These are phyloP conservation scores for Philereme vetulata DNA, from an alignment of 2,888 invertebrate species.

Conservation along the genomic window DNA sequence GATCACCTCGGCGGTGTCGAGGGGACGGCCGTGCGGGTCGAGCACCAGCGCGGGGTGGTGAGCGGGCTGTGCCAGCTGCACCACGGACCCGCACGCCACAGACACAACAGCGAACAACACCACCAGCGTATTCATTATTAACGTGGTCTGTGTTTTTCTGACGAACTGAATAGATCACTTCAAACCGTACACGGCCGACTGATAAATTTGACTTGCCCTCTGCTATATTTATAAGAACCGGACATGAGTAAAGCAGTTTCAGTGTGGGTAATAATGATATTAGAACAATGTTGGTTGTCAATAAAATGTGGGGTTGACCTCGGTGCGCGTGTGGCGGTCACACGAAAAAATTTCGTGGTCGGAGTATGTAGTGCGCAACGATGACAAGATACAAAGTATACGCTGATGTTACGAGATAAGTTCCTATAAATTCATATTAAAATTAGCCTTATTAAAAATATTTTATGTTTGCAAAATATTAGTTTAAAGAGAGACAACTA, in stretches of 20 bases:
- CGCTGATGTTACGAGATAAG: neutral
- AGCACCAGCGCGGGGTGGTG: conserved; percentile 75
- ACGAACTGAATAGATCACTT: conserved; percentile 66
- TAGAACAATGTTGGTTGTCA: conserved; percentile 80
- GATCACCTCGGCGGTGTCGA: conserved; percentile 79
- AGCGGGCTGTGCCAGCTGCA: conserved; percentile 73
- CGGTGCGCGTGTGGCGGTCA: conserved; percentile 67
- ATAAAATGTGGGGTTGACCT: conserved; percentile 69
- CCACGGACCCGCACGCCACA: conserved; percentile 81
- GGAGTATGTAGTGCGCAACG: conserved; percentile 70
- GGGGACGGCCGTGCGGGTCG: conserved; percentile 76
- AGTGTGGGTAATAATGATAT: conserved; percentile 44
- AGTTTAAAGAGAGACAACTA: too few species aligned
- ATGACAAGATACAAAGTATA: conserved; percentile 23
- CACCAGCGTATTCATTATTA: conserved; percentile 77
- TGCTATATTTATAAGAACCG: conserved; percentile 66
- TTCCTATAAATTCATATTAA: neutral
- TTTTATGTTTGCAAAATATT: neutral
- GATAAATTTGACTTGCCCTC: conserved; percentile 54
- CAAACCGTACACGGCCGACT: conserved; percentile 64
- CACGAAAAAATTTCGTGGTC: conserved; percentile 72
- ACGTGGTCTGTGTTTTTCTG: conserved; percentile 60
- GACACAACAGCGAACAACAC: conserved; percentile 86
- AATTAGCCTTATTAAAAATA: neutral
- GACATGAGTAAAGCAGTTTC: conserved; percentile 70